phyloP scores from a whole-genome alignment of 1,140 invertebrate genomes.

The Drosophila kurseongensis region DNA sequence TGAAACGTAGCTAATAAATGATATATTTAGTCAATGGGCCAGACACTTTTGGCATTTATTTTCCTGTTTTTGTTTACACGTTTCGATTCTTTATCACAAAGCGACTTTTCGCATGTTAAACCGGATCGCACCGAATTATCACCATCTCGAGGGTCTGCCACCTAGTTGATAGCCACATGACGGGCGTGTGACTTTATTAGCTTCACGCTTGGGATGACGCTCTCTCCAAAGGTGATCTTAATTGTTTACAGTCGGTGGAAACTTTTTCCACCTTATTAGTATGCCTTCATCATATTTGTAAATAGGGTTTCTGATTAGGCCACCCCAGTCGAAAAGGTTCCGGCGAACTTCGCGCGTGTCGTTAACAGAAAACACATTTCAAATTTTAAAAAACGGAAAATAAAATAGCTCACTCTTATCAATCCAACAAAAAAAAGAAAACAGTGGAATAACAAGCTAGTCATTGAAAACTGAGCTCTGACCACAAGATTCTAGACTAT shows the following conservation, averaged over 20 bases:
- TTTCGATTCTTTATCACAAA: constrained; percentile 37
- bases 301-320: constrained; percentile 4
- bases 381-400: constrained; percentile 14
- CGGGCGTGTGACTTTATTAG: constrained; percentile 60
- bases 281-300: constrained; percentile 37
- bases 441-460: constrained; percentile 28
- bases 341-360: constrained; percentile 4
- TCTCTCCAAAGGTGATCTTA: constrained; percentile 22
- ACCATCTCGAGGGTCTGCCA: constrained; percentile 53
- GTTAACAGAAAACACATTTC: constrained; percentile 48
- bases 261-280: constrained; percentile 31
- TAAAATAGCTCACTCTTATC: constrained; percentile 24
- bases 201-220: constrained; percentile 27
- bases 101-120: constrained; percentile 49
- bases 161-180: constrained; percentile 72
- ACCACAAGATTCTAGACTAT: constrained; percentile 16
- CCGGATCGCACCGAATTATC: constrained; percentile 61
- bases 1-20: constrained; percentile 31
- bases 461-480: constrained; percentile 32
- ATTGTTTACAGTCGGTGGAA: constrained; percentile 43
- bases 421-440: constrained; percentile 19
- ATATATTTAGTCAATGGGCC: constrained; percentile 48
- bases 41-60: constrained; percentile 54
- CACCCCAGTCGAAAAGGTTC: constrained; percentile 6
- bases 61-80: constrained; percentile 50